Conservation (phyloP, 2,113 vertebrate species). For the Gadus chalcogrammus region DNA sequence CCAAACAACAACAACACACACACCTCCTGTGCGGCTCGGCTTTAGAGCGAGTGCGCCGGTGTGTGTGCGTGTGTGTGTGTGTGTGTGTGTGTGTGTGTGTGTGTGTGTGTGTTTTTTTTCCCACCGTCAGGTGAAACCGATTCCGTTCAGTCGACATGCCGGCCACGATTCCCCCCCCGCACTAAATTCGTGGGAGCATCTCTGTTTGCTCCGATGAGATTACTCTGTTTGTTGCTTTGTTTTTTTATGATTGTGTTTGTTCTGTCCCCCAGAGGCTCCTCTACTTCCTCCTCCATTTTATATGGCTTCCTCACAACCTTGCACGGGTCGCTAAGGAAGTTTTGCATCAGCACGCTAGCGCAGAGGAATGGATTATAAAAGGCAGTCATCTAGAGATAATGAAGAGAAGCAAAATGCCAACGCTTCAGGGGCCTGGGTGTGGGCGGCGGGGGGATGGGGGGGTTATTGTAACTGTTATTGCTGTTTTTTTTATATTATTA, state of each 20-base stretch:
- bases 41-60: conserved; percentile 18
- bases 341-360: conserved; percentile 54
- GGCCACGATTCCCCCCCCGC: conserved; percentile 22
- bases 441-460: conserved; percentile 34
- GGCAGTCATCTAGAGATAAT: conserved; percentile 72
- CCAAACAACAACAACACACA: neutral
- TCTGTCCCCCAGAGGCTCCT: conserved; percentile 48
- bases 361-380: conserved; percentile 64
- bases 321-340: conserved; percentile 50
- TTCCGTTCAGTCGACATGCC: conserved; percentile 5
- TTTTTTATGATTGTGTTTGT: too few relatives aligned
- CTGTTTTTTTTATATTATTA: conserved; percentile 41
- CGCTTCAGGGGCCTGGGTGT: conserved; percentile 48
- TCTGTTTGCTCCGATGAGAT: conserved; percentile 55
- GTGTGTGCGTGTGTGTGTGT: too few relatives aligned
- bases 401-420: conserved; percentile 70
- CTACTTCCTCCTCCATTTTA: conserved; percentile 59
- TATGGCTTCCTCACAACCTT: conserved; percentile 69
- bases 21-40: neutral
- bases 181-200: conserved; percentile 26
- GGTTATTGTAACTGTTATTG: conserved; percentile 31
- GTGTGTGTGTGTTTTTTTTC: neutral
- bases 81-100: too few relatives aligned
- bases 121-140: conserved; percentile 23
- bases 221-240: conserved; percentile 41